Evolutionary conservation across 1,140 invertebrate species (phyloP), one percentile per base, ranked within the genome.

Genomic region (Luehdorfia chinensis): DNA sequence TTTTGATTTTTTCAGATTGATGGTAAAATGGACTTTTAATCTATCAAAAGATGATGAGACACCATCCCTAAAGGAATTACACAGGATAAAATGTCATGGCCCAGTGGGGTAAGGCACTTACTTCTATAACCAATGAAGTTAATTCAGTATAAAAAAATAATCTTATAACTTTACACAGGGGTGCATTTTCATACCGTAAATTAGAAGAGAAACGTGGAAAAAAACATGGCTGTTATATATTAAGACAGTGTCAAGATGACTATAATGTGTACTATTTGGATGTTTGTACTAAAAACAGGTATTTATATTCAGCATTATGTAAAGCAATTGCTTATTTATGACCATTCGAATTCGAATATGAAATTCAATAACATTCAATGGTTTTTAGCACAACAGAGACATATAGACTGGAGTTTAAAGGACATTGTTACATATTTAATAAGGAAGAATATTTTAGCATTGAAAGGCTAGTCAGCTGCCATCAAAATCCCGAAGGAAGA

Each of bases 1-100:
- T n/a, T 7, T 13, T 25, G 1, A 8, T 25, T 5, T 5, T 25
- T 7, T 7, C 51, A 91, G 96, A 60, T 87, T 97, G 36, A 92
- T 92, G 47, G 90, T 93, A 13, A 96, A 95, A 84, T 97, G 95
- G 95, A 96, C 92, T 15, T 95, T 95, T 69, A 95, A 97, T 87
- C 84, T 97, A 30, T 97, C 95, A 70, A 91, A 91, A 70, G 92
- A 95, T 55, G 88, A 95, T 27, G 77, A 88, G 39, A 94, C 94
- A 1, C 95, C 95, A 13, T 94, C 92, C 9, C 80, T 97, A 21
- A 87, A 90, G 59, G 90, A 89, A 62, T 72, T 97, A n/a, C 89
- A 92, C 58, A 83, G 87, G 33, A 85, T 94, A 46, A 94, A 93
- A 80, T 96, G 94, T 67, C 96, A 97, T 87, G 96, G 96, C 16